Evolutionary conservation across 2,797 vertebrate genomes (phyloP).

Genomic region (Gallinago stenura): DNA sequence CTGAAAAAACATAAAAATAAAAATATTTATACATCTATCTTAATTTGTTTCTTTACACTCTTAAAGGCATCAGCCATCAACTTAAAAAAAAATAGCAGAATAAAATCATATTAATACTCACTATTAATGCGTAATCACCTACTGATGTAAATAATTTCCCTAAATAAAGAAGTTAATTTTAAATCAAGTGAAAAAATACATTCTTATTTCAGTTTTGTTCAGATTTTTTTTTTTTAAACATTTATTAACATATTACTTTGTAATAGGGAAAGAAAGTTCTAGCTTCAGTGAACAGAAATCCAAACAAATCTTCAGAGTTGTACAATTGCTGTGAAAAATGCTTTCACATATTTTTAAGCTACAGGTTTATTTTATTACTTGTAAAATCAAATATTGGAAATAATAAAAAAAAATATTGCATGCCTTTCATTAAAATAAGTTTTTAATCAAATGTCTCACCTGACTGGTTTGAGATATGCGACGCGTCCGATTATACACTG

Average conservation of each 20-base stretch:
- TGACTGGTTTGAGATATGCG: constrained; percentile 94
- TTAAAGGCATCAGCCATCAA: background rate
- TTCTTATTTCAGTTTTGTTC: background rate
- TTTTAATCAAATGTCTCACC: constrained; percentile 72
- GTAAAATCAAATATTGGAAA: background rate
- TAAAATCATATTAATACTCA: background rate
- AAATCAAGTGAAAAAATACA: background rate
- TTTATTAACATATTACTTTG: background rate
- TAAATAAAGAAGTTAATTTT: background rate
- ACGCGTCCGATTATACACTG: constrained; percentile 87
- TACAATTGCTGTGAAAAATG: background rate
- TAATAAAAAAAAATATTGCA: background rate
- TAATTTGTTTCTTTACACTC: background rate
- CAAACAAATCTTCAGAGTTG: background rate
- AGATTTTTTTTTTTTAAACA: background rate
- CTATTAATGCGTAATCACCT: background rate
- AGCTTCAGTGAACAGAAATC: background rate
- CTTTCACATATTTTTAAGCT: background rate
- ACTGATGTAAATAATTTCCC: background rate
- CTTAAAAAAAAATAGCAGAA: background rate
- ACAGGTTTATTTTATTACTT: background rate
- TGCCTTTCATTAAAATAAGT: background rate
- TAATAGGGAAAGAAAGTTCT: background rate
- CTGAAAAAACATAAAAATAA: background rate
- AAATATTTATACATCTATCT: background rate